Evolutionary conservation across 1,140 invertebrate species (phyloP), one percentile per base, ranked within the genome.

Genomic region (Anoplolepis gracilipes): DNA sequence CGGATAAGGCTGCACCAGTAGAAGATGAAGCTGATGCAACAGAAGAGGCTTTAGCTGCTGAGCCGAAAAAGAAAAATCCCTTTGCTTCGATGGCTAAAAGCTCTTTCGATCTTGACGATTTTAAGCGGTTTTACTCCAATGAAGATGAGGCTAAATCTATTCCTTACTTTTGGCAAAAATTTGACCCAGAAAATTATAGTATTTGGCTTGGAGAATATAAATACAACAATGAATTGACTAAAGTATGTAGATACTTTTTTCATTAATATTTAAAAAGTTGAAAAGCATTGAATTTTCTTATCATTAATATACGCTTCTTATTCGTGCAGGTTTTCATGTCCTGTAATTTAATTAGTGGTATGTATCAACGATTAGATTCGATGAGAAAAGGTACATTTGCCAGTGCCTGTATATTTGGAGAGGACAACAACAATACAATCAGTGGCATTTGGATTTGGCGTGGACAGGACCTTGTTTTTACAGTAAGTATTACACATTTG

Each of bases 201-300:
- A 99, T 99, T 93, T 99, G 99, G 99, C 97, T 97, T 81, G 97
- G 98, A 79, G 98, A 99, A 96, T 99, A 99, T 96, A 99, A 99
- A 94, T 99, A 98, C 94, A 97, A 97, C 78, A 96, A 99, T 87
- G 99, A 99, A 94, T 96, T 99, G 10, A 96, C 97, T 87, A 98
- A 98, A 94, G 97, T 98, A 87, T 33, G 25, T 8, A 65, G 33
- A 22, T 49, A 11, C 11, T 46, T 22, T 11, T 19, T n/a, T 55
- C 2, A n/a, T 10, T 57, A 69, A 49, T 59, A 57, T 64, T 64
- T 25, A 0, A 53, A 85, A 62, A 61, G 22, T 65, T n/a, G 5
- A 55, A 30, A 22, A 55, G 10, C 28, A 25, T 42, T 46, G 16
- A 28, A 64, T 22, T 30, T n/a, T 5, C 30, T 53, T 10, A 22